Evolutionary conservation across 2,888 invertebrate species (phyloP).

Genomic region (Scaeva pyrastri): DNA sequence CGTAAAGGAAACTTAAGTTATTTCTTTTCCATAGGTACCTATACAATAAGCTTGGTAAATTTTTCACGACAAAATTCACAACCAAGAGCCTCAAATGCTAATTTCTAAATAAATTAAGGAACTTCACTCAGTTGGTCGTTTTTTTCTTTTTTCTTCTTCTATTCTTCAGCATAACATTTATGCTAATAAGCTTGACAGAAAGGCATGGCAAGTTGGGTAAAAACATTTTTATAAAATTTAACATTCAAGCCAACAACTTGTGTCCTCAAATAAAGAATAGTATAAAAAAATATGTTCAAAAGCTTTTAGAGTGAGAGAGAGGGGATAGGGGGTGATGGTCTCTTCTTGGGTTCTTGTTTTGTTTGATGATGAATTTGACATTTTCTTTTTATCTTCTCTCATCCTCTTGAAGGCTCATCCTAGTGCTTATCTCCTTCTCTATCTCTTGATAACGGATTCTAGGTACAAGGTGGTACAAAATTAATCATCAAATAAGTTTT

Average conservation of each 20-base stretch:
- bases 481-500: no score
- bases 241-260: conserved; percentile 33
- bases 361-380: conserved; percentile 34
- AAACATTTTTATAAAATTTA: conserved; percentile 15
- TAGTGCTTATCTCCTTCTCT: conserved; percentile 6
- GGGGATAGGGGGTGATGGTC: not conserved
- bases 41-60: conserved; percentile 8
- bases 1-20: not conserved
- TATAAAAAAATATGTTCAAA: not conserved
- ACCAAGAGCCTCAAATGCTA: conserved; percentile 19
- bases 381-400: conserved; percentile 32
- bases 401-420: not conserved
- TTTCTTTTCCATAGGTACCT: not conserved
- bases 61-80: not conserved
- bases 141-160: not conserved
- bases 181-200: conserved; percentile 13
- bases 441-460: conserved; percentile 10
- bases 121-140: not conserved
- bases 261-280: not conserved
- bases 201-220: conserved; percentile 10
- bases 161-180: conserved; percentile 9
- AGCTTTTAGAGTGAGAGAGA: no score
- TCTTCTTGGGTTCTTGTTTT: not conserved
- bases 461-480: no score
- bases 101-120: conserved; percentile 23